Conservation (phyloP, 2,113 vertebrate species). For the Podarcis cretensis region DNA sequence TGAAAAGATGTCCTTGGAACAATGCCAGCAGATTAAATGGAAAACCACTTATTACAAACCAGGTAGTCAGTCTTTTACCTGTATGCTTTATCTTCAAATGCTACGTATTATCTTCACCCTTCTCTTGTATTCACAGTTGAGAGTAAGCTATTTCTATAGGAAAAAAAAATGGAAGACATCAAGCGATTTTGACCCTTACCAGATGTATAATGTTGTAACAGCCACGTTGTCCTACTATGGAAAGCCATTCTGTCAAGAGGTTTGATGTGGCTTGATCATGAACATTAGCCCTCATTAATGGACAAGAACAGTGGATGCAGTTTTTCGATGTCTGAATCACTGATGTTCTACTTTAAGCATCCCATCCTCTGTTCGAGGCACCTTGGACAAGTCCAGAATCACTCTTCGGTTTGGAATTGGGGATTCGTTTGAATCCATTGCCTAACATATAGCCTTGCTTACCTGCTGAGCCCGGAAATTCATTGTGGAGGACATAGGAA, state of each 20-base stretch:
- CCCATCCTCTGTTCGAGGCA: no score
- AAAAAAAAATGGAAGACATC: slow-evolving; percentile 33
- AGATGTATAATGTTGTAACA: slow-evolving; percentile 12
- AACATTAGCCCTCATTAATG: not conserved
- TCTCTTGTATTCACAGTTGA: slow-evolving; percentile 60
- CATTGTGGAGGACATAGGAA: no score
- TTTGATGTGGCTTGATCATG: not conserved
- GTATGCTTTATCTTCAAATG: slow-evolving; percentile 70
- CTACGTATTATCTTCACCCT: slow-evolving; percentile 60
- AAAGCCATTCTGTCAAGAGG: not conserved
- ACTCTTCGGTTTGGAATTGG: no score
- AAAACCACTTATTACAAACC: slow-evolving; percentile 70
- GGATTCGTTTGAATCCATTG: no score
- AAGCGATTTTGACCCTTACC: slow-evolving; percentile 21
- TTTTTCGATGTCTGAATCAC: no score
- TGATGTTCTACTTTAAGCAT: no score
- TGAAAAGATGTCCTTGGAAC: slow-evolving; percentile 86
- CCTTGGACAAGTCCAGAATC: no score
- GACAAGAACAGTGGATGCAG: no score
- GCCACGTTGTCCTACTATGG: not conserved
- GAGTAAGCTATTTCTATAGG: slow-evolving; percentile 52
- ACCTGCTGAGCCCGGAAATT: no score
- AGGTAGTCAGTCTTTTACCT: slow-evolving; percentile 77
- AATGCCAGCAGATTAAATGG: slow-evolving; percentile 79
- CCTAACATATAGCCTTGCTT: no score